Evolutionary conservation across 2,888 invertebrate genomes (phyloP).

Genomic region (Capitulum mitella): DNA sequence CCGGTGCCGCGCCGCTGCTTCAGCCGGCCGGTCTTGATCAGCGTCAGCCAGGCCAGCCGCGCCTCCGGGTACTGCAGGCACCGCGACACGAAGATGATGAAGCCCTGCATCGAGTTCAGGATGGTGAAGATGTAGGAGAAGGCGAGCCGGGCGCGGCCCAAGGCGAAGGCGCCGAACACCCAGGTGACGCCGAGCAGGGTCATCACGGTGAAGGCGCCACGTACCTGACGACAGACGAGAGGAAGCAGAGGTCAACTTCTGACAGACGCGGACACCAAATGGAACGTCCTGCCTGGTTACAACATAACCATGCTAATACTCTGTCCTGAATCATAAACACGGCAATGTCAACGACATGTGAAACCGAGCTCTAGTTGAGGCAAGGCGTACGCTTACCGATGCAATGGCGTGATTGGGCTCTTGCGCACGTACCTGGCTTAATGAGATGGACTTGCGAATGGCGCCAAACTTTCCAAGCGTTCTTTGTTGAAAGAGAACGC

Average conservation of each 20-base stretch:
- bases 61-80: slow-evolving; percentile 36
- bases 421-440: neutral
- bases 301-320: too few relatives aligned
- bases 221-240: slow-evolving; percentile 31
- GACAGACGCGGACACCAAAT: too few relatives aligned
- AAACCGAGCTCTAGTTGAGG: too few relatives aligned
- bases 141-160: slow-evolving; percentile 39
- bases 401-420: too few relatives aligned
- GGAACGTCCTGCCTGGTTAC: too few relatives aligned
- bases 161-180: slow-evolving; percentile 41
- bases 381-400: too few relatives aligned
- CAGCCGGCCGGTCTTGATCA: slow-evolving; percentile 34
- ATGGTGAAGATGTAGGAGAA: slow-evolving; percentile 43
- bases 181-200: slow-evolving; percentile 39
- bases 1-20: neutral
- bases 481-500: slow-evolving; percentile 41
- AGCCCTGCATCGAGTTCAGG: slow-evolving; percentile 41
- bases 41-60: slow-evolving; percentile 34
- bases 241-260: too few relatives aligned
- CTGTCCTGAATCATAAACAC: too few relatives aligned
- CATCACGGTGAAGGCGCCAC: slow-evolving; percentile 34
- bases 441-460: neutral
- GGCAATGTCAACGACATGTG: too few relatives aligned
- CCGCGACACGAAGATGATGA: slow-evolving; percentile 42
- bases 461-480: slow-evolving; percentile 35